phyloP scores from a whole-genome alignment of 2,113 vertebrate genomes.

The Catharus minimus region DNA sequence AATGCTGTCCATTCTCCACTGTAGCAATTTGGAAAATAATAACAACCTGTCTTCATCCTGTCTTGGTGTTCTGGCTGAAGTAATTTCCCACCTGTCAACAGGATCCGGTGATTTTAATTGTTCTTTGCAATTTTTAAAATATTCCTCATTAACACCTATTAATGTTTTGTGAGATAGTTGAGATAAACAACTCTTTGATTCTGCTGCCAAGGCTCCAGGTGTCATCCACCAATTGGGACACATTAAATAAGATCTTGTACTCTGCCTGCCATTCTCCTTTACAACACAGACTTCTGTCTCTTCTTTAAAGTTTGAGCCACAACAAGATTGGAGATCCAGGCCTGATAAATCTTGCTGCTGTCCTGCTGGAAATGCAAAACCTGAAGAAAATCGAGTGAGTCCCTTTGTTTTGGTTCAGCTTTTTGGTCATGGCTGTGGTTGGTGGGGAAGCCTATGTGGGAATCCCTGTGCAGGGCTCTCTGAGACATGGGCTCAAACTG shows the following conservation, averaged over 20 bases:
- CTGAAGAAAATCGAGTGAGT: slow-evolving; percentile 83
- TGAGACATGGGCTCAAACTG: not conserved
- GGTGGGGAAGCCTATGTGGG: not conserved
- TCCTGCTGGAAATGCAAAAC: slow-evolving; percentile 72
- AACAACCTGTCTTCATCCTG: not conserved
- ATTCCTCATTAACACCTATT: not conserved
- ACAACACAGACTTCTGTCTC: not conserved
- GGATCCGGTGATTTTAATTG: not conserved
- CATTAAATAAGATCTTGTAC: not conserved
- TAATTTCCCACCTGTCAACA: not conserved
- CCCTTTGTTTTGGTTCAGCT: not conserved
- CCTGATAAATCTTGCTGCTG: slow-evolving; percentile 67
- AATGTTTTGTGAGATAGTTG: not conserved
- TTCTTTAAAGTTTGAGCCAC: slow-evolving; percentile 78
- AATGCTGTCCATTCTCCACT: not conserved
- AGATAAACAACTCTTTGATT: slow-evolving; percentile 9
- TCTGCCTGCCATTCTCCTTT: not conserved
- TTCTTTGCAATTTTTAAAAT: not conserved
- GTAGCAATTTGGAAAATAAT: not conserved
- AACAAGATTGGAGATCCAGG: slow-evolving; percentile 79
- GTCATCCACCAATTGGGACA: not conserved
- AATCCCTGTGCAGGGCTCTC: not conserved
- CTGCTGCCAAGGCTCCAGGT: not conserved
- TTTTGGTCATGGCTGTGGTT: rapidly evolving
- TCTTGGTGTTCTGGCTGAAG: not conserved